A percentile compares a stretch with the other conserved stretches of the same genome.
These are phyloP conservation scores for Drosophila leontia DNA, from an alignment of 1,140 invertebrate species.

Conservation along the genomic window DNA sequence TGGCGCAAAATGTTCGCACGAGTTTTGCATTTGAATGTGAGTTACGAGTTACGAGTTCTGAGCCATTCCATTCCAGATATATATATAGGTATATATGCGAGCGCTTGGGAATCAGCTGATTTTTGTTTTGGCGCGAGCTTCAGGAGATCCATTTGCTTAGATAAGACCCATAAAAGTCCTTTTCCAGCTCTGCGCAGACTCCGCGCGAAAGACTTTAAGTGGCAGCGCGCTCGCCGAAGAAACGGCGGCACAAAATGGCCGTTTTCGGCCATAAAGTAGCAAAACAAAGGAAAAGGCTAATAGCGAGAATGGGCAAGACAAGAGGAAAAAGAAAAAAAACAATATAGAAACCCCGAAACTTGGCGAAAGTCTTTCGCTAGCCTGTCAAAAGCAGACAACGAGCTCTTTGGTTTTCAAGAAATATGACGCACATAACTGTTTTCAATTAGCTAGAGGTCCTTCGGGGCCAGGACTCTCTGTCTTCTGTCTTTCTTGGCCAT, in stretches of 20 bases:
- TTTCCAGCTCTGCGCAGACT: slow-evolving; percentile 50
- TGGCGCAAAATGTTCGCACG: slow-evolving; percentile 77
- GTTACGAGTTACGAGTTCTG: slow-evolving; percentile 57
- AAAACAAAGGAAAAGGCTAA: slow-evolving; percentile 31
- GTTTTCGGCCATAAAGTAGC: slow-evolving; percentile 52
- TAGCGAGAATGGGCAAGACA: slow-evolving; percentile 2
- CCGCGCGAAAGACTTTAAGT: slow-evolving; percentile 41
- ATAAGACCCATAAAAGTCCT: slow-evolving; percentile 41
- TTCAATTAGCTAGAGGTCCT: slow-evolving; percentile 67
- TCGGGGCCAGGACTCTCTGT: slow-evolving; percentile 34
- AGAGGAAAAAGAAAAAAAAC: background rate
- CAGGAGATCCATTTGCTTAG: slow-evolving; percentile 50
- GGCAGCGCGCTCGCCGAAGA: slow-evolving; percentile 2
- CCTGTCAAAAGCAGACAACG: slow-evolving; percentile 53
- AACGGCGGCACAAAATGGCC: slow-evolving; percentile 46
- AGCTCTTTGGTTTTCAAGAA: slow-evolving; percentile 56
- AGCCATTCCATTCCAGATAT: slow-evolving; percentile 6
- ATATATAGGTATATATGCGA: slow-evolving; percentile 24
- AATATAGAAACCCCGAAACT: slow-evolving; percentile 16
- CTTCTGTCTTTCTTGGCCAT: slow-evolving; percentile 13
- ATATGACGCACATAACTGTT: slow-evolving; percentile 65
- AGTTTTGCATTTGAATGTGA: slow-evolving; percentile 83
- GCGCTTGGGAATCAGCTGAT: slow-evolving; percentile 66
- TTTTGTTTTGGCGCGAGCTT: slow-evolving; percentile 73
- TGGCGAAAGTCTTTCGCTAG: slow-evolving; percentile 45